Evolutionary conservation across 2,888 invertebrate genomes (phyloP).

Genomic region (Melieria picta): DNA sequence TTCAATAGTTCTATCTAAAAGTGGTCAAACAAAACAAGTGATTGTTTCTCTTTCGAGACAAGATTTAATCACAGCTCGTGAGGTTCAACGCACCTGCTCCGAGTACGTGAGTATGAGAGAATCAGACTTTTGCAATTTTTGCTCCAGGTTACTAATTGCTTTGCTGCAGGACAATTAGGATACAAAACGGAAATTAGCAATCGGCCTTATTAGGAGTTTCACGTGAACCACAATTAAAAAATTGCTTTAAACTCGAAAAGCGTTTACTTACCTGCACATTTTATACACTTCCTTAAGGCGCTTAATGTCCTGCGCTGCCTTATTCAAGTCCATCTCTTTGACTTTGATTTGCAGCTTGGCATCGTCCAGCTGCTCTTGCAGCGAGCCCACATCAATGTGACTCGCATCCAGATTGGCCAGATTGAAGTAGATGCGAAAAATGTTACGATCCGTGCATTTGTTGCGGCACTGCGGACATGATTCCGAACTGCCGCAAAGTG

Average conservation of each 20-base stretch:
- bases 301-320: conserved; percentile 53
- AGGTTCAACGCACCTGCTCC: conserved; percentile 49
- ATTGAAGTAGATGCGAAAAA: conserved; percentile 76
- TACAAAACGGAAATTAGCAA: too few species aligned
- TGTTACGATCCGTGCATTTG: conserved; percentile 71
- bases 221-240: too few species aligned
- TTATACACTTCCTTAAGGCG: conserved; percentile 55
- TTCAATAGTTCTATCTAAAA: conserved; percentile 69
- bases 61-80: not conserved
- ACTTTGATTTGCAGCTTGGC: conserved; percentile 70
- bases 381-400: conserved; percentile 70
- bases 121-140: conserved; percentile 59
- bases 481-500: conserved; percentile 68
- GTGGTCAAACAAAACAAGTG: conserved; percentile 42
- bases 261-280: conserved; percentile 58
- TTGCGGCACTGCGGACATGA: conserved; percentile 82
- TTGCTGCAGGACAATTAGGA: conserved; percentile 47
- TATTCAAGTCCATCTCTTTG: conserved; percentile 59
- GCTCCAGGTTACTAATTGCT: conserved; percentile 57
- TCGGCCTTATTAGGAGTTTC: too few species aligned
- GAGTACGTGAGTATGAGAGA: conserved; percentile 55
- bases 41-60: not conserved
- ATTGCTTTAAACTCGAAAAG: not conserved
- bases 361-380: conserved; percentile 75
- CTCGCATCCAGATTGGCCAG: conserved; percentile 70